Evolutionary conservation across 1,140 invertebrate genomes (phyloP), one percentile per base, ranked within the genome.

Genomic region (Pararge aegeria): DNA sequence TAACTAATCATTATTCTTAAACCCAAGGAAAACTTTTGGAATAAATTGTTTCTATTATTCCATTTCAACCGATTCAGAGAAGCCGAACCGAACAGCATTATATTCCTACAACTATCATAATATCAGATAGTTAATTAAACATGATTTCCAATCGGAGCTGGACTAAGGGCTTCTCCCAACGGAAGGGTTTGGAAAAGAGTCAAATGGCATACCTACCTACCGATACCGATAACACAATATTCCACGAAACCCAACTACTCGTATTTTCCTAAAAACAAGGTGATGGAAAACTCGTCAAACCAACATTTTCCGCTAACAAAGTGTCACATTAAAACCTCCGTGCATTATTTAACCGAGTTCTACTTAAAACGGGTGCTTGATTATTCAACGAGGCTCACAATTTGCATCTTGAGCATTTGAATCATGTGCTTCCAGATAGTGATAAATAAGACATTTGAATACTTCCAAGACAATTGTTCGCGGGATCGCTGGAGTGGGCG

Each of bases 301-400:
- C n/a, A 49, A 24, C 38, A 64, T 59, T 64, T 59, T 40, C 61
- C 61, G 51, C 24, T 64, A 44, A 48, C 52, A 27, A 53, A 50
- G 46, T 29, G 55, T 55, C 55, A 50, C 51, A 49, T 60, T 34
- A 40, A 50, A 58, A 55, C 34, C 51, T 48, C 51, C 61, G 50
- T 55, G 58, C 42, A 19, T 46, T 61, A 50, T 51, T 64, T 64
- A 64, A 44, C 56, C 55, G 61, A 64, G 55, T 64, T 64, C 61
- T 37, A 59, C 9, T 20, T 46, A 46, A 12, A 46, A 20, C 42
- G 50, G 57, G 20, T 53, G 48, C 49, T 54, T 57, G 52, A 54
- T 42, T 64, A 64, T 64, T 59, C 55, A 64, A 58, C 42, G 40
- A 57, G 61, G n/a, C 49, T 52, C 55, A 40, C 19, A 54, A 59